phyloP scores from a whole-genome alignment of 2,113 vertebrate genomes.

The Mormyrus lacerda region DNA sequence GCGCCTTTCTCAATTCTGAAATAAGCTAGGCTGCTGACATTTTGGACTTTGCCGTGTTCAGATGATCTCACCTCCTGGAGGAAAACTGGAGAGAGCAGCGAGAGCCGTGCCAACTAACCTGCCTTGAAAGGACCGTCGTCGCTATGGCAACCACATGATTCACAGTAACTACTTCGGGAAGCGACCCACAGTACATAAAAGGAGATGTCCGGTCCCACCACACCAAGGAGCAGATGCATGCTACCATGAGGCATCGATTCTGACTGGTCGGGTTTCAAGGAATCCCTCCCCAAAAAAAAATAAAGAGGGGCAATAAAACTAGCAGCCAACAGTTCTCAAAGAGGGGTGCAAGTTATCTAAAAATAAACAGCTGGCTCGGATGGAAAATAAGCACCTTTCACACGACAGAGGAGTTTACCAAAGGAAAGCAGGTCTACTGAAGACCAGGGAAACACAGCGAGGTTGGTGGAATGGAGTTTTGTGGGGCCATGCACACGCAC shows the following conservation, averaged over 20 bases:
- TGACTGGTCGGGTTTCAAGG: slow-evolving; percentile 11
- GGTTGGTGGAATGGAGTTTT: neutral
- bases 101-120: slow-evolving; percentile 59
- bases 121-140: slow-evolving; percentile 62
- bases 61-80: slow-evolving; percentile 22
- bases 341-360: slow-evolving; percentile 34
- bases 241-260: slow-evolving; percentile 24
- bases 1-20: neutral
- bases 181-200: slow-evolving; percentile 55
- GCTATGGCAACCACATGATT: slow-evolving; percentile 69
- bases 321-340: slow-evolving; percentile 28
- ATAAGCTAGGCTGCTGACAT: slow-evolving; percentile 9
- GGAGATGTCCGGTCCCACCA: slow-evolving; percentile 40
- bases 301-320: neutral
- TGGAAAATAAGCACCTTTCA: slow-evolving; percentile 12
- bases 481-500: neutral
- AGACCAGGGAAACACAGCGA: neutral
- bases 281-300: neutral
- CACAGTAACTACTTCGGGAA: slow-evolving; percentile 46
- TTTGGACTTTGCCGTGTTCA: slow-evolving; percentile 11
- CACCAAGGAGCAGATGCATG: slow-evolving; percentile 20
- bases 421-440: slow-evolving; percentile 13
- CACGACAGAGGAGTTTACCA: slow-evolving; percentile 14
- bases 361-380: slow-evolving; percentile 39
- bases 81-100: slow-evolving; percentile 46